A percentile compares a stretch with the other conserved stretches of the same genome.
These are phyloP conservation scores for Gisinianus flammeolus DNA, from an alignment of 2,888 invertebrate genomes.

Conservation along the genomic window DNA sequence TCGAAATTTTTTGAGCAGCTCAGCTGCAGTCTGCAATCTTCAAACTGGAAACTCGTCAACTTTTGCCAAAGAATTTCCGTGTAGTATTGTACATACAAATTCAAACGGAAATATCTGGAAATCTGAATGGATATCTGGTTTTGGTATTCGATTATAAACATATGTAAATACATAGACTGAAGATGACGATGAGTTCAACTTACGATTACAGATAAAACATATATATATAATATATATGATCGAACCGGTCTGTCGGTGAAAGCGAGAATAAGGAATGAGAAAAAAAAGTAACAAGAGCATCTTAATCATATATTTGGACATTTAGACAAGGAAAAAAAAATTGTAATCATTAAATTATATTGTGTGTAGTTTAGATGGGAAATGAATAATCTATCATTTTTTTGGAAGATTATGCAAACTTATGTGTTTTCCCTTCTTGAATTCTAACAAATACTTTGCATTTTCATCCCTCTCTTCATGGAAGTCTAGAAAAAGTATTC, in stretches of 20 bases:
- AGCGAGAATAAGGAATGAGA: slow-evolving; percentile 5
- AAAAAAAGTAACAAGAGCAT: slow-evolving; percentile 25
- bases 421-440: background rate
- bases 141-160: too few relatives aligned
- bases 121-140: background rate
- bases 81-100: too few relatives aligned
- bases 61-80: too few relatives aligned
- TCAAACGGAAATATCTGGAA: background rate
- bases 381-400: slow-evolving; percentile 22
- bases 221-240: too few relatives aligned
- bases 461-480: slow-evolving; percentile 2
- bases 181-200: too few relatives aligned
- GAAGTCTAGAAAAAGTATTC: background rate
- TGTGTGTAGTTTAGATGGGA: background rate
- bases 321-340: background rate
- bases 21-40: too few relatives aligned
- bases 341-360: background rate
- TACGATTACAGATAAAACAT: too few relatives aligned
- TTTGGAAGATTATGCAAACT: background rate
- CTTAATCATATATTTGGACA: slow-evolving; percentile 41
- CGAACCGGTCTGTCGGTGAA: slow-evolving; percentile 7
- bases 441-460: background rate
- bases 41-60: too few relatives aligned
- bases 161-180: too few relatives aligned
- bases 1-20: too few relatives aligned